Percentiles rank a stretch among this genome's conserved stretches.
Evolutionary conservation across 1,140 invertebrate species (phyloP).

Genomic region (Trypoxylus dichotomus): DNA sequence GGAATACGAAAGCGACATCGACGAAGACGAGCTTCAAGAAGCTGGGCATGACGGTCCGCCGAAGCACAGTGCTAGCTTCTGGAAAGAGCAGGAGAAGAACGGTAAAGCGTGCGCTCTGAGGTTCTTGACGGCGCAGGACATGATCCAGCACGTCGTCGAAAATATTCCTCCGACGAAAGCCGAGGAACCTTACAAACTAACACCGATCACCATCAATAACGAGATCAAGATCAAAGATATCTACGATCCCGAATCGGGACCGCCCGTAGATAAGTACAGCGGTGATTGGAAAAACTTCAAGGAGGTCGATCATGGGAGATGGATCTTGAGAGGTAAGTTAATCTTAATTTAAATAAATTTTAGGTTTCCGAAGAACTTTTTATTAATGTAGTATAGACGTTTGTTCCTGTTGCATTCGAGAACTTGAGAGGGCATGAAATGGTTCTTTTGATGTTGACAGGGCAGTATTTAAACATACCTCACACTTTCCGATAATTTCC

Average conservation of each 20-base stretch:
- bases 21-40: constrained; percentile 27
- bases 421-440: too few species aligned
- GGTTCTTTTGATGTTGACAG: too few species aligned
- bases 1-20: constrained; percentile 35
- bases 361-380: too few species aligned
- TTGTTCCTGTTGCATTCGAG: too few species aligned
- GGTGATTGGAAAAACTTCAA: constrained; percentile 50
- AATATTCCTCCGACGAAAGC: constrained; percentile 44
- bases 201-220: constrained; percentile 40
- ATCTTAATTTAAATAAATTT: background rate
- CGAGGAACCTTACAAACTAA: constrained; percentile 42
- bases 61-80: constrained; percentile 33
- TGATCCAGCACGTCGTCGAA: constrained; percentile 44
- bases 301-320: constrained; percentile 46
- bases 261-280: constrained; percentile 27
- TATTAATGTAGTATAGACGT: too few species aligned
- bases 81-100: constrained; percentile 31
- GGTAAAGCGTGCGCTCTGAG: constrained; percentile 47
- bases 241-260: constrained; percentile 35
- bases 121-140: constrained; percentile 43
- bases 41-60: background rate
- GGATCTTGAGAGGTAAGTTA: constrained; percentile 47
- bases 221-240: constrained; percentile 41
- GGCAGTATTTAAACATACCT: too few species aligned
- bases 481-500: too few species aligned